phyloP scores from a whole-genome alignment of 2,113 vertebrate species.

The Hemibates koningsi region DNA sequence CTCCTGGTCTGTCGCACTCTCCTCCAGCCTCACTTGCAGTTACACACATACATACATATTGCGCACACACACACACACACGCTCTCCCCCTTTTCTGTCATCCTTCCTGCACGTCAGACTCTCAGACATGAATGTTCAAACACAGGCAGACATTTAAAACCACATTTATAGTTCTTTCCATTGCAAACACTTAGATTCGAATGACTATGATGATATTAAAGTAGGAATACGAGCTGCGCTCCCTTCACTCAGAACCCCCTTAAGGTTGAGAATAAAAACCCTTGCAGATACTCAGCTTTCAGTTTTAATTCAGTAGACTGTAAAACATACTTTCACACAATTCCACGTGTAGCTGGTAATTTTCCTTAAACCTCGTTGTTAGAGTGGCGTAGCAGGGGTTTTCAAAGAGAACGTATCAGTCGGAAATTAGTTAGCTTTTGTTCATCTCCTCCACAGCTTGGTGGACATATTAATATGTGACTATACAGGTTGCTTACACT shows the following conservation, averaged over 20 bases:
- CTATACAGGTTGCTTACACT: background rate
- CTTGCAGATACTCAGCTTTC: background rate
- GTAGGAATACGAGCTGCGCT: background rate
- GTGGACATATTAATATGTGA: background rate
- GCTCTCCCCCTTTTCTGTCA: background rate
- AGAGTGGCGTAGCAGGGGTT: background rate
- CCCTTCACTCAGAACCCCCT: background rate
- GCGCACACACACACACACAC: background rate
- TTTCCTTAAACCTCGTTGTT: background rate
- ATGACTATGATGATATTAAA: background rate
- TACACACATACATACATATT: background rate
- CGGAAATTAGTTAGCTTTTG: background rate
- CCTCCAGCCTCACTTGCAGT: constrained; percentile 3
- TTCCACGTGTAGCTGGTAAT: background rate
- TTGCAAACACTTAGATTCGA: background rate
- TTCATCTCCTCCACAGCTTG: background rate
- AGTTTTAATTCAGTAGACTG: background rate
- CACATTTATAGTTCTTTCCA: background rate
- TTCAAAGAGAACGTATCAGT: background rate
- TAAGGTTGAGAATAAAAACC: background rate
- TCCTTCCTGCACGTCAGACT: background rate
- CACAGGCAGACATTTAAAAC: background rate
- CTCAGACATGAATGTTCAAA: background rate
- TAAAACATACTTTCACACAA: background rate
- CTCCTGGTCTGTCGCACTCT: constrained; percentile 21